phyloP scores from a whole-genome alignment of 2,888 invertebrate species.

The Microdon myrmicae region DNA sequence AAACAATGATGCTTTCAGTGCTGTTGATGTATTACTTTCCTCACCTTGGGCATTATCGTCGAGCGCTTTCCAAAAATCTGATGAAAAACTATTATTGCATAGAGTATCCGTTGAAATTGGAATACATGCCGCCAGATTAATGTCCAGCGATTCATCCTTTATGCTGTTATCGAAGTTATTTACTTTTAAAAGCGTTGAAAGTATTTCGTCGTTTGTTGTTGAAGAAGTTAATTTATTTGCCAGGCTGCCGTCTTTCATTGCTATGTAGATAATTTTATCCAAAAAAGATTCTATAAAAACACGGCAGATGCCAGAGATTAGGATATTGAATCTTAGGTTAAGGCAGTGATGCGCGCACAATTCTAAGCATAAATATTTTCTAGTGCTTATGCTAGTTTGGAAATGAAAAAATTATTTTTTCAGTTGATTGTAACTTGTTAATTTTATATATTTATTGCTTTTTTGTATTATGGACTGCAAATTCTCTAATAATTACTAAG shows the following conservation, averaged over 20 bases:
- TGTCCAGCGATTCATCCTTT: constrained; percentile 65
- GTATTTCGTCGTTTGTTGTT: constrained; percentile 62
- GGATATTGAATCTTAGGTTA: constrained; percentile 21
- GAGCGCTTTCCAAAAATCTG: constrained; percentile 65
- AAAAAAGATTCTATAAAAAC: too few relatives aligned
- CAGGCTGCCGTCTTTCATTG: constrained; percentile 51
- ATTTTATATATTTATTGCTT: constrained; percentile 35
- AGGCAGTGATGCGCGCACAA: constrained; percentile 41
- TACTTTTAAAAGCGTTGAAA: constrained; percentile 62
- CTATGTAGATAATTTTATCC: constrained; percentile 5
- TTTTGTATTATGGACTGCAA: constrained; percentile 40
- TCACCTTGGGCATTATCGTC: constrained; percentile 61
- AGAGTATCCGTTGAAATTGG: constrained; percentile 61
- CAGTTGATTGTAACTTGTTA: too few relatives aligned
- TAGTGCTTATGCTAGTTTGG: constrained; percentile 6
- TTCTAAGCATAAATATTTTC: constrained; percentile 19
- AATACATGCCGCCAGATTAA: constrained; percentile 64
- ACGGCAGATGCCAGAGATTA: constrained; percentile 18
- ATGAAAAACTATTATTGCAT: constrained; percentile 62
- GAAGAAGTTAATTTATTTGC: constrained; percentile 13
- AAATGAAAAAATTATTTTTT: constrained; percentile 23
- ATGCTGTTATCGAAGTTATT: constrained; percentile 66
- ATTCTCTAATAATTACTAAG: constrained; percentile 56
- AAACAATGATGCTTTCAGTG: constrained; percentile 10
- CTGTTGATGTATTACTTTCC: constrained; percentile 14